These are phyloP conservation scores for Hypotaenidia okinawae DNA, from an alignment of 2,797 vertebrate species.

Conservation along the genomic window DNA sequence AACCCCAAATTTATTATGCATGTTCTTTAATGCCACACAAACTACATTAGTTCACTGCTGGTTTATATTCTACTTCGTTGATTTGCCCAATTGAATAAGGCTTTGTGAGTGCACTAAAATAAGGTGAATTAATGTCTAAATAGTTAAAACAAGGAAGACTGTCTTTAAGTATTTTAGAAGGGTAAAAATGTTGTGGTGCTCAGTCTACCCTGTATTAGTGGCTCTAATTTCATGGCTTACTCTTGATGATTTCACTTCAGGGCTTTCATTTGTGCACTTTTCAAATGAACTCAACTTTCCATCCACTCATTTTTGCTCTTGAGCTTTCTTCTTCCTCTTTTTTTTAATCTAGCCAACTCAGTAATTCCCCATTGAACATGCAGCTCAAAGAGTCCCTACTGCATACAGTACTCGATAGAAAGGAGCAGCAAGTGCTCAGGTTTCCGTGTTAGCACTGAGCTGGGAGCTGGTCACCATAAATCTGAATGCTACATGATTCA, in stretches of 20 bases:
- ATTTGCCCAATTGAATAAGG: slow-evolving; percentile 21
- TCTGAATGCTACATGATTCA: background rate
- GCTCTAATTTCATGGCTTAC: background rate
- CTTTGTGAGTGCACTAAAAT: slow-evolving; percentile 27
- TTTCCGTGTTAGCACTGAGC: background rate
- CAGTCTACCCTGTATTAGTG: background rate
- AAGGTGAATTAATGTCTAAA: background rate
- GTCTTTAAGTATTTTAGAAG: background rate
- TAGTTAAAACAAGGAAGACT: background rate
- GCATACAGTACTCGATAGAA: background rate
- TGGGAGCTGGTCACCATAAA: background rate
- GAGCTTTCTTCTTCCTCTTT: background rate
- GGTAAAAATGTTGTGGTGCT: background rate
- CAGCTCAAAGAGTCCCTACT: background rate
- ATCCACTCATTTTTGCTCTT: background rate
- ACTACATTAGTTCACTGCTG: slow-evolving; percentile 56
- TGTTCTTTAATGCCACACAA: slow-evolving; percentile 50
- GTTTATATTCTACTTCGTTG: slow-evolving; percentile 54
- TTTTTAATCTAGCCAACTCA: background rate
- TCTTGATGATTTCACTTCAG: background rate
- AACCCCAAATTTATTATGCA: slow-evolving; percentile 51
- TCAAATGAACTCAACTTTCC: background rate
- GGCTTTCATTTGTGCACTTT: background rate
- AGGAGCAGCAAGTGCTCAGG: background rate
- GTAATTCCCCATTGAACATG: background rate